phyloP scores from a whole-genome alignment of 2,888 invertebrate species.

The Pandemis cinnamomeana region DNA sequence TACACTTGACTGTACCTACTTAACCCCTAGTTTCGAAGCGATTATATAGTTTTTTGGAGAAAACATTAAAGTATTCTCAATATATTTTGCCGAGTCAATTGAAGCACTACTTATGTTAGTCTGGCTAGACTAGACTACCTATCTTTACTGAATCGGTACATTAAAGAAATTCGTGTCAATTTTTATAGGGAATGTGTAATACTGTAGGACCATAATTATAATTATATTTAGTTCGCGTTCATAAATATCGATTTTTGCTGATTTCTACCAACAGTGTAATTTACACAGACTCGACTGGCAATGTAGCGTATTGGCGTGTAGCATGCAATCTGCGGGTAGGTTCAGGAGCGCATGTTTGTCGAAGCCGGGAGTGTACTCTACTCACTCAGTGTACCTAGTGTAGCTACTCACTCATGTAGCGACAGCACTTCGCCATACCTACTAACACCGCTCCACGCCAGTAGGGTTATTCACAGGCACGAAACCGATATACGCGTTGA shows the following conservation, averaged over 20 bases:
- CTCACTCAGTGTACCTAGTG: neutral
- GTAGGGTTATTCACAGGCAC: neutral
- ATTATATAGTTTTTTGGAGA: too few species aligned
- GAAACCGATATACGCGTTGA: neutral
- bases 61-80: too few species aligned
- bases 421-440: neutral
- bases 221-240: neutral
- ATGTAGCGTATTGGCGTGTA: slow-evolving; percentile 25
- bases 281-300: neutral
- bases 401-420: neutral
- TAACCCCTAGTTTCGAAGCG: too few species aligned
- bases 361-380: neutral
- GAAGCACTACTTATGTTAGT: too few species aligned
- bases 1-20: too few species aligned
- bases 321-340: slow-evolving; percentile 21
- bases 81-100: too few species aligned
- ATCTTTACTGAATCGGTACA: too few species aligned
- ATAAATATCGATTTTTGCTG: slow-evolving; percentile 1
- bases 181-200: too few species aligned
- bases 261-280: neutral
- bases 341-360: neutral
- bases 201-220: too few species aligned
- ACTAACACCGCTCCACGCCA: neutral
- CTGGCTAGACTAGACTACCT: too few species aligned
- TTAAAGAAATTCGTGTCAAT: too few species aligned